Percentiles rank a stretch among this genome's conserved stretches.
phyloP scores from a whole-genome alignment of 2,113 vertebrate species.

The Antechinus stuartii region DNA sequence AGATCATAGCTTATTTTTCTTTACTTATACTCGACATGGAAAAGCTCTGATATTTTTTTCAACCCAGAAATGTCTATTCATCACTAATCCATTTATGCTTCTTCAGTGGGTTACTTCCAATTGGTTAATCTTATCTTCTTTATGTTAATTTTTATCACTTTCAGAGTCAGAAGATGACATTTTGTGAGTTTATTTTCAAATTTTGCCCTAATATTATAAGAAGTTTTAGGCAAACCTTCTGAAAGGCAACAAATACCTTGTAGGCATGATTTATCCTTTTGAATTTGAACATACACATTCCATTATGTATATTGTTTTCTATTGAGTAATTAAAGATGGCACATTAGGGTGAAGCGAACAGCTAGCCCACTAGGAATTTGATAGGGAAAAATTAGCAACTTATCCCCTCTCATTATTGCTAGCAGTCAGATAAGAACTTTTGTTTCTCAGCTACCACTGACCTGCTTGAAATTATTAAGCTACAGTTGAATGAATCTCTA shows the following conservation, averaged over 20 bases:
- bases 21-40: too few species aligned
- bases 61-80: too few species aligned
- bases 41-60: too few species aligned
- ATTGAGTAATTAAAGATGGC: constrained; percentile 24
- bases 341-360: background rate
- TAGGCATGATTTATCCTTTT: background rate
- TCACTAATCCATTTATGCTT: too few species aligned
- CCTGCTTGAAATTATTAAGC: constrained; percentile 44
- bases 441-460: constrained; percentile 6
- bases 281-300: constrained; percentile 31
- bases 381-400: constrained; percentile 35
- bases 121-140: too few species aligned
- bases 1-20: too few species aligned
- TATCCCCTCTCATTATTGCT: constrained; percentile 49
- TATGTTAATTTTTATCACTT: too few species aligned
- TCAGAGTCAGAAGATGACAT: too few species aligned
- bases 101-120: too few species aligned
- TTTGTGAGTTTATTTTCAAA: too few species aligned
- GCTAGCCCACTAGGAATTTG: background rate
- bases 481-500: background rate
- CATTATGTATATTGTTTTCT: background rate
- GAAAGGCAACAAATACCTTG: background rate
- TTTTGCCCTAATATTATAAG: too few species aligned
- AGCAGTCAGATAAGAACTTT: constrained; percentile 36
- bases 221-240: too few species aligned